Conservation (phyloP, 1,140 invertebrate genomes). For the Tachypleus tridentatus region DNA sequence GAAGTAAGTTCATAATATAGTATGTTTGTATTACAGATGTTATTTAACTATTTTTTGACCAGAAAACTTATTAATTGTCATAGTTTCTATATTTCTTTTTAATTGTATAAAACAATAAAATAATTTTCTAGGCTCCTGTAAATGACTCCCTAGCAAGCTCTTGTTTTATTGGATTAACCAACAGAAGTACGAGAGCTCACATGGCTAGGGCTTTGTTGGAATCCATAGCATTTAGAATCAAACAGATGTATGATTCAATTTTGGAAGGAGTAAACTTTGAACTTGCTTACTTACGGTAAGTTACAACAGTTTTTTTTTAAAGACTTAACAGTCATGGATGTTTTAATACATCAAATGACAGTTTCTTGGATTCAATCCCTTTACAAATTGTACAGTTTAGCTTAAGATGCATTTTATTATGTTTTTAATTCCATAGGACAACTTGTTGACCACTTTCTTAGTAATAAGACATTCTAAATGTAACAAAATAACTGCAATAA, state of each 20-base stretch:
- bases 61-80: too few species aligned
- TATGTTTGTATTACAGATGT: too few species aligned
- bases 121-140: constrained; percentile 56
- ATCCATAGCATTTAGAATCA: constrained; percentile 69
- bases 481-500: too few species aligned
- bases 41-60: too few species aligned
- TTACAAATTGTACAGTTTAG: too few species aligned
- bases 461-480: too few species aligned
- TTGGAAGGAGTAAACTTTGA: constrained; percentile 50
- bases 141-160: constrained; percentile 68
- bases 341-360: too few species aligned
- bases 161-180: constrained; percentile 72
- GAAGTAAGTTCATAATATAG: constrained; percentile 45
- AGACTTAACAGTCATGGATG: too few species aligned
- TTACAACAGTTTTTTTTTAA: background rate
- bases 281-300: constrained; percentile 49
- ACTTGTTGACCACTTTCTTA: too few species aligned
- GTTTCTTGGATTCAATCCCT: too few species aligned
- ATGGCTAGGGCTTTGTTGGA: constrained; percentile 71
- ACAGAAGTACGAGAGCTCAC: constrained; percentile 61
- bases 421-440: too few species aligned
- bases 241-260: constrained; percentile 57
- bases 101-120: constrained; percentile 6
- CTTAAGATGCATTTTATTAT: too few species aligned
- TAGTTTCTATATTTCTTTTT: background rate